Base-by-base conservation (phyloP, 2,888 invertebrate species). In the Oscheius onirici region DNA sequence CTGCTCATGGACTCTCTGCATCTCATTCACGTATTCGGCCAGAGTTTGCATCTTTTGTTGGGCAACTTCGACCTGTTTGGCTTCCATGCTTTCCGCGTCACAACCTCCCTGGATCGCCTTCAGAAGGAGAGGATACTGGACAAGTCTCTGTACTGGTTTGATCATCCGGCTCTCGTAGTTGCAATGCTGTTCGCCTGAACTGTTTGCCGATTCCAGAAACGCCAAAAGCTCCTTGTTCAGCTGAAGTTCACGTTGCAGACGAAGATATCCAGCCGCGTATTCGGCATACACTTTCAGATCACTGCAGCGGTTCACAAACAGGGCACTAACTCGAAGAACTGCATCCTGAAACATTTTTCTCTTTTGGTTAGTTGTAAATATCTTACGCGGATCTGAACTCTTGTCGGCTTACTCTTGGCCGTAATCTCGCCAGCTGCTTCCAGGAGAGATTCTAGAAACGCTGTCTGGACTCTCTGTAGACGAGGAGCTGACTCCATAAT, bases 251-350 rank as follows among this genome's bases (percentile, higher is more conserved):
- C 81, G 78, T 61, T 85, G 85, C 41, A 85, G 79, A 11, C 80
- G 77, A 11, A 82, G 75, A 55, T 85, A 83, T 8, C 79, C 83
- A 11, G 84, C 80, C 44, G 83, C 79, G 70, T 83, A 85, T 61
- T 85, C 84, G n/a, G 83, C 81, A 69, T 85, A 83, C 10, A 85
- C 72, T 66, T 84, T 84, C 76, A 84, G 82, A 17, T 82, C 80
- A 13, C 76, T 69, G 58, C 83, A 83, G 43, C 81, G 79, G 75
- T 84, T 84, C 26, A 84, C 77, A 73, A 84, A 84, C 15, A 84
- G 74, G 24, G 83, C 83, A 43, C 77, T 75, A 1, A 84, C 78
- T 17, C 84, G 69, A 63, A 78, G 76, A 40, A 84, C 78, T 11
- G 84, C 73, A 51, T 83, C 83, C 82, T 82, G 73, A 8, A 75